A percentile compares a stretch with the other conserved stretches of the same genome.
phyloP scores from a whole-genome alignment of 2,888 invertebrate genomes.

The Amblyjoppa proteus region DNA sequence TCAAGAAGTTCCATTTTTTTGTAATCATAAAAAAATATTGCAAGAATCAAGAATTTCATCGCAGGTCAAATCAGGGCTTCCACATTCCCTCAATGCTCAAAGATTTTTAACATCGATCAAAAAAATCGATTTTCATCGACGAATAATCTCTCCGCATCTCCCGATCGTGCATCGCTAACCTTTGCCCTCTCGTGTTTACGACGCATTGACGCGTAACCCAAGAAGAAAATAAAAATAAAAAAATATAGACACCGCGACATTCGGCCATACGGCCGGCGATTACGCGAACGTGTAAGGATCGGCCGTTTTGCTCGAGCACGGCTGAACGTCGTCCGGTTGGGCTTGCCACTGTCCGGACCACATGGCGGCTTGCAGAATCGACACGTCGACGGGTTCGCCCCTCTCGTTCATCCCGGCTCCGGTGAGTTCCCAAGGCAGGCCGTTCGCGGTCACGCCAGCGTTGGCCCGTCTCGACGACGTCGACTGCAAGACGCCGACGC shows the following conservation, averaged over 20 bases:
- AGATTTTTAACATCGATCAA: neutral
- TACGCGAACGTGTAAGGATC: constrained; percentile 82
- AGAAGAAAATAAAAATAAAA: neutral
- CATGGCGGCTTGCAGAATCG: constrained; percentile 77
- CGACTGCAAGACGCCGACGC: constrained; percentile 53
- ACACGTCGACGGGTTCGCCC: constrained; percentile 75
- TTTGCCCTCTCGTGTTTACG: constrained; percentile 1
- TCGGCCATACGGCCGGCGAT: constrained; percentile 43
- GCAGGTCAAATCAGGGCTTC: neutral
- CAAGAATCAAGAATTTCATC: neutral
- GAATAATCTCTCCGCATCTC: neutral
- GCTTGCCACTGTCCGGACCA: constrained; percentile 81
- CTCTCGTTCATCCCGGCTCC: constrained; percentile 73
- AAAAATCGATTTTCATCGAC: neutral
- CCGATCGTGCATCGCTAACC: neutral
- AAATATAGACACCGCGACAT: neutral
- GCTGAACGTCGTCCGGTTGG: constrained; percentile 82
- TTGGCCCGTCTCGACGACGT: constrained; percentile 44
- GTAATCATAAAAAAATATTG: neutral
- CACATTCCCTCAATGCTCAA: neutral
- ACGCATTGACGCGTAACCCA: neutral
- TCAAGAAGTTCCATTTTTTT: too few species aligned
- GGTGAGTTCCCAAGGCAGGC: constrained; percentile 81
- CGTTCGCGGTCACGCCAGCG: constrained; percentile 77
- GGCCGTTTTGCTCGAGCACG: constrained; percentile 83